Evolutionary conservation across 2,797 vertebrate species (phyloP), one percentile per base, ranked within the genome.

Genomic region (Anguilla pacifica): DNA sequence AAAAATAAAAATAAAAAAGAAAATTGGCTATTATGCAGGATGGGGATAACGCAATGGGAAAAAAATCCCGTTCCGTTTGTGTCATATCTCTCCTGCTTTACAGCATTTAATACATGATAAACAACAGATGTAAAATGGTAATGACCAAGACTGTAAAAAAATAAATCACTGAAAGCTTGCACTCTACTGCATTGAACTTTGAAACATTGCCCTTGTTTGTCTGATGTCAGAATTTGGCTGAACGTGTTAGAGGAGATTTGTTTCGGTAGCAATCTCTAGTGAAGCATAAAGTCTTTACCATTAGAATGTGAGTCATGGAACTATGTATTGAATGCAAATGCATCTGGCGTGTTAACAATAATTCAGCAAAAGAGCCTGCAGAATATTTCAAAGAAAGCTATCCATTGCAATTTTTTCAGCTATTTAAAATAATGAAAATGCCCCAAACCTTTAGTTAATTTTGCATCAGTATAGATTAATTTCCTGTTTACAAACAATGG

Each of bases 241-340:
- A 88, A 77, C 55, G 25, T 89, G 89, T 90, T 89, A 89, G 88
- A 70, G 70, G 87, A 87, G 84, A 88, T 90, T 89, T 85, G 91
- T 91, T 92, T 90, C 88, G 84, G 90, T 88, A 88, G 86, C 89
- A 86, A 90, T 92, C 89, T 92, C 91, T 55, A 5, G 87, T 89
- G 89, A 85, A 88, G 89, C 91, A 88, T 93, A 93, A 92, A 90
- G 57, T 91, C 59, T 89, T 89, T 86, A 84, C 61, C 74, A 91
- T 92, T 92, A 92, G 88, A 87, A 92, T 92, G 83, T 57, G 46
- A 86, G 90, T 57, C 86, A 87, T 91, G 90, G 89, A 93, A 88
- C 87, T 88, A 89, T 91, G 87, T 90, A 89, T 88, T 88, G 85
- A 91, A 90, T 88, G 82, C 91, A 87, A 90, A 89, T 88, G 90